A percentile compares a stretch with the other conserved stretches of the same genome.
phyloP scores from a whole-genome alignment of 2,113 vertebrate species.

The Solenodon paradoxus region DNA sequence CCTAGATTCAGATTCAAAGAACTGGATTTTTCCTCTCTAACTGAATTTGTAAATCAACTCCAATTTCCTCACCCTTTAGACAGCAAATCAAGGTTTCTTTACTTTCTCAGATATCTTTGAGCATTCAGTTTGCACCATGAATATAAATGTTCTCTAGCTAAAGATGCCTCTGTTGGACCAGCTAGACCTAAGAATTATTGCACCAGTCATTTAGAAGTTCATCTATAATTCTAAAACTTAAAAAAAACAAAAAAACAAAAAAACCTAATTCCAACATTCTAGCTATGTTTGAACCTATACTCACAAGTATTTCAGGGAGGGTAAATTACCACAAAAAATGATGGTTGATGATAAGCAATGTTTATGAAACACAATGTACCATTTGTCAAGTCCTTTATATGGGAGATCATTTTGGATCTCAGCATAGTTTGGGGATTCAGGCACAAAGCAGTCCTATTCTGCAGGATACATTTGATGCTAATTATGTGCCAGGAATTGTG shows the following conservation, averaged over 20 bases:
- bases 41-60: neutral
- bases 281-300: neutral
- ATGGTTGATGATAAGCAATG: neutral
- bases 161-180: neutral
- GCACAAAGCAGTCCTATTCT: neutral
- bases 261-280: neutral
- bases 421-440: neutral
- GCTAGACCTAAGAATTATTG: neutral
- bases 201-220: neutral
- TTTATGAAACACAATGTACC: neutral
- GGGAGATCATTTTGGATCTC: neutral
- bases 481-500: neutral
- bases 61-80: neutral
- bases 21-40: neutral
- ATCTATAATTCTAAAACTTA: no score
- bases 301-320: neutral
- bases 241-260: no score
- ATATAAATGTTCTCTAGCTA: neutral
- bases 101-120: neutral
- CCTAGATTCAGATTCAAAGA: neutral
- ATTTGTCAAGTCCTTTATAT: neutral
- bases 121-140: neutral
- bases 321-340: neutral
- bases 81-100: neutral
- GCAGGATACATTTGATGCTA: neutral